Percentiles rank a stretch among this genome's conserved stretches.
phyloP scores from a whole-genome alignment of 2,113 vertebrate genomes.

The Lagopus muta region DNA sequence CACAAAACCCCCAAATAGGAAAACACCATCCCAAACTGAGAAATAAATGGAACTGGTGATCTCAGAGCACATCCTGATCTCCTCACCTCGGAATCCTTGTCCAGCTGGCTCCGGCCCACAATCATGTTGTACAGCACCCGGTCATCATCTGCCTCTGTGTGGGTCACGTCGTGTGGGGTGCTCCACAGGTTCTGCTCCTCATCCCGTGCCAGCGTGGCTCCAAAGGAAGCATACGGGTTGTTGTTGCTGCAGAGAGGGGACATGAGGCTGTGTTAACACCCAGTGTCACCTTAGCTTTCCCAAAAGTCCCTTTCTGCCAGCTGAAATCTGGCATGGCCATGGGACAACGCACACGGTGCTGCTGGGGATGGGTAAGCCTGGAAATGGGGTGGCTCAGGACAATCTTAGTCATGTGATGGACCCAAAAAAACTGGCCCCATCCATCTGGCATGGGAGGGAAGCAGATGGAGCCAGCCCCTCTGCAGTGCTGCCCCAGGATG shows the following conservation, averaged over 20 bases:
- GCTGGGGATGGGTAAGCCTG: background rate
- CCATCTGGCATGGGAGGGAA: background rate
- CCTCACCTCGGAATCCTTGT: constrained; percentile 86
- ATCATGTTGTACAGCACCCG: constrained; percentile 87
- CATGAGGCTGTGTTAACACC: accelerated
- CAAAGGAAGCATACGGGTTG: constrained; percentile 77
- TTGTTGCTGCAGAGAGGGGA: constrained; percentile 51
- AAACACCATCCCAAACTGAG: accelerated
- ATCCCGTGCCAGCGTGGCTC: constrained; percentile 76
- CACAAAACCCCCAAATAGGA: background rate
- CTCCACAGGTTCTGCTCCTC: constrained; percentile 81
- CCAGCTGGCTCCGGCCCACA: constrained; percentile 84
- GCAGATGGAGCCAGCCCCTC: background rate
- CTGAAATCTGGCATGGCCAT: background rate
- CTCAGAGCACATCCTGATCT: accelerated
- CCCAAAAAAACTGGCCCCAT: background rate
- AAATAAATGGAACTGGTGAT: background rate
- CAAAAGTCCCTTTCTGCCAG: background rate
- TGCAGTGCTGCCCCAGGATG: too few species aligned
- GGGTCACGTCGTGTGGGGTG: constrained; percentile 67
- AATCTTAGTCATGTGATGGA: background rate
- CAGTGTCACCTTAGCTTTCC: accelerated
- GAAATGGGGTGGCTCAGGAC: background rate
- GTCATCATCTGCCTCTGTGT: constrained; percentile 82
- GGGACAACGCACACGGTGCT: background rate